phyloP scores from a whole-genome alignment of 2,113 vertebrate genomes.

The Macroglossus sobrinus region DNA sequence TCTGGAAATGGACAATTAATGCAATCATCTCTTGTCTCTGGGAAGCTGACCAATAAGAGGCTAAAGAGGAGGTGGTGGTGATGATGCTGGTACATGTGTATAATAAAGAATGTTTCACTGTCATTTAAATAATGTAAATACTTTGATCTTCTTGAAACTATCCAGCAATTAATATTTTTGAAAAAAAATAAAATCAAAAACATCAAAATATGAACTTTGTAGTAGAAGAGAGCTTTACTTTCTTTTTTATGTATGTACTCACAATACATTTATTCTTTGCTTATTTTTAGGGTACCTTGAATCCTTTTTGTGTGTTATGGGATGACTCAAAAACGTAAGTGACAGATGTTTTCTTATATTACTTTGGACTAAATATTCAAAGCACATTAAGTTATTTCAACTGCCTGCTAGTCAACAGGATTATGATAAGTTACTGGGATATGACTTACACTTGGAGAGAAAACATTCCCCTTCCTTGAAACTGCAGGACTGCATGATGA shows the following conservation, averaged over 20 bases:
- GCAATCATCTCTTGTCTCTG: neutral
- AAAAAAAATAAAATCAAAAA: neutral
- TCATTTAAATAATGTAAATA: neutral
- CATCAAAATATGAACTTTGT: neutral
- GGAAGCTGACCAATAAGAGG: neutral
- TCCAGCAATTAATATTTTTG: neutral
- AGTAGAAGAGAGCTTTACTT: neutral
- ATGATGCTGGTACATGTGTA: neutral
- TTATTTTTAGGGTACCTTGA: slow-evolving; percentile 92
- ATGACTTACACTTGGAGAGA: neutral
- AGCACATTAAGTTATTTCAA: slow-evolving; percentile 43
- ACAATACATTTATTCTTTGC: slow-evolving; percentile 40
- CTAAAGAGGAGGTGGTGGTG: neutral
- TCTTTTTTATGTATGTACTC: neutral
- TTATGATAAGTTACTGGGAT: neutral
- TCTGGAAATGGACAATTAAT: neutral
- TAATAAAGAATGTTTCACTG: neutral
- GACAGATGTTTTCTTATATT: slow-evolving; percentile 73
- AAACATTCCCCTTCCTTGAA: neutral
- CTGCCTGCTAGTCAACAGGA: neutral
- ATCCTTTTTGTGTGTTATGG: slow-evolving; percentile 97
- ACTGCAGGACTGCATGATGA: neutral
- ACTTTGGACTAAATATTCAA: slow-evolving; percentile 60
- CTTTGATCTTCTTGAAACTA: neutral
- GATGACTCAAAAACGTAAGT: slow-evolving; percentile 97